phyloP scores from a whole-genome alignment of 2,888 invertebrate species.

The Brenthis daphne region DNA sequence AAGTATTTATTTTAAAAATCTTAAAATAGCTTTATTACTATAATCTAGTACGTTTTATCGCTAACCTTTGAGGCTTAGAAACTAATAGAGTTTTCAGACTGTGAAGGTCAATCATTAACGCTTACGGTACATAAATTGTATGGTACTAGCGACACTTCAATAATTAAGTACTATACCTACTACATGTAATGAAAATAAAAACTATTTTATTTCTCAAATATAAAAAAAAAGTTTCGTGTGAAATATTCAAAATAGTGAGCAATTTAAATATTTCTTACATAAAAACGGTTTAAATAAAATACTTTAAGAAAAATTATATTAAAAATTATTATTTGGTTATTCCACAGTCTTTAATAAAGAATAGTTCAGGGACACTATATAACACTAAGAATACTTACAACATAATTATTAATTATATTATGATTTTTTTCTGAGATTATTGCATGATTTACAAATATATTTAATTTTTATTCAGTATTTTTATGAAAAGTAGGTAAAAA shows the following conservation, averaged over 20 bases:
- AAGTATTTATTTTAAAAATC: neutral
- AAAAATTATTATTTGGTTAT: too few relatives aligned
- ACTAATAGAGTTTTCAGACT: conserved; percentile 18
- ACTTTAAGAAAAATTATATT: neutral
- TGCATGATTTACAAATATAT: neutral
- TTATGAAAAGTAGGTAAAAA: neutral
- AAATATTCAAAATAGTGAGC: too few relatives aligned
- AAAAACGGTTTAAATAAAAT: neutral
- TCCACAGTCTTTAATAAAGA: too few relatives aligned
- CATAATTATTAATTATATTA: too few relatives aligned
- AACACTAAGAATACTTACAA: too few relatives aligned
- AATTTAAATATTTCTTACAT: neutral
- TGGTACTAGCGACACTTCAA: neutral
- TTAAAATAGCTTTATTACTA: conserved; percentile 2
- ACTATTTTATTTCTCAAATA: too few relatives aligned
- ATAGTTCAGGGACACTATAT: too few relatives aligned
- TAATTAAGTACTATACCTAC: neutral
- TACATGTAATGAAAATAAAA: too few relatives aligned
- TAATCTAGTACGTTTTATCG: conserved; percentile 19
- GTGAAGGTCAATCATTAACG: conserved; percentile 18
- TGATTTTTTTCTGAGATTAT: too few relatives aligned
- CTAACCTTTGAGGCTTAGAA: conserved; percentile 9
- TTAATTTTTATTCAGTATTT: neutral
- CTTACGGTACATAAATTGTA: conserved; percentile 13
- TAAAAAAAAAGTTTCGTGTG: too few relatives aligned